Percentiles rank a stretch among this genome's conserved stretches.
Evolutionary conservation across 2,888 invertebrate species (phyloP).

Genomic region (Biston betularia): DNA sequence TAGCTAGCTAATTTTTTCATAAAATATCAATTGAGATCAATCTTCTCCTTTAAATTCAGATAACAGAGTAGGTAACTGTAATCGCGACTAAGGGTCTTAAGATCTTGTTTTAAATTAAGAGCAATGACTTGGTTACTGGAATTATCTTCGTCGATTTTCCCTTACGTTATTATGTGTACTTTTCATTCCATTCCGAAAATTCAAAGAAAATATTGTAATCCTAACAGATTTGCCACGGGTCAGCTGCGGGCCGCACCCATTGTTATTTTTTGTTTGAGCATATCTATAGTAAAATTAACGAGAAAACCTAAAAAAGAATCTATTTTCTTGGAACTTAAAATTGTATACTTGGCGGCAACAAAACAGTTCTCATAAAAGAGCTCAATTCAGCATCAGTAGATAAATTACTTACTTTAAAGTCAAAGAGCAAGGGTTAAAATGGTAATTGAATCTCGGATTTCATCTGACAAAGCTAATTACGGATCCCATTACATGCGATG

Average conservation of each 20-base stretch:
- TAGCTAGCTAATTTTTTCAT: no score
- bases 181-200: conserved; percentile 3
- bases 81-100: no score
- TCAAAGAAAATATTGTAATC: conserved; percentile 10
- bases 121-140: no score
- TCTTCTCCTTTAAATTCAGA: no score
- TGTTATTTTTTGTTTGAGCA: conserved; percentile 18
- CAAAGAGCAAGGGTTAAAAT: conserved; percentile 46
- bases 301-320: conserved; percentile 5
- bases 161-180: background rate
- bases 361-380: conserved; percentile 13
- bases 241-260: background rate
- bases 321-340: conserved; percentile 1
- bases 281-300: conserved; percentile 9
- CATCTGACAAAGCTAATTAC: conserved; percentile 55
- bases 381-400: conserved; percentile 21
- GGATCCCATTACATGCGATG: conserved; percentile 47
- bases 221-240: conserved; percentile 3
- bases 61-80: no score
- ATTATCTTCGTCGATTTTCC: no score
- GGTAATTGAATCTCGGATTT: conserved; percentile 56
- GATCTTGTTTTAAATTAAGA: no score
- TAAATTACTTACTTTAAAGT: conserved; percentile 25
- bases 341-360: conserved; percentile 1
- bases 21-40: no score